Percentiles rank a stretch among this genome's conserved stretches.
Evolutionary conservation across 2,797 vertebrate genomes (phyloP).

Genomic region (Clarias pachynema): DNA sequence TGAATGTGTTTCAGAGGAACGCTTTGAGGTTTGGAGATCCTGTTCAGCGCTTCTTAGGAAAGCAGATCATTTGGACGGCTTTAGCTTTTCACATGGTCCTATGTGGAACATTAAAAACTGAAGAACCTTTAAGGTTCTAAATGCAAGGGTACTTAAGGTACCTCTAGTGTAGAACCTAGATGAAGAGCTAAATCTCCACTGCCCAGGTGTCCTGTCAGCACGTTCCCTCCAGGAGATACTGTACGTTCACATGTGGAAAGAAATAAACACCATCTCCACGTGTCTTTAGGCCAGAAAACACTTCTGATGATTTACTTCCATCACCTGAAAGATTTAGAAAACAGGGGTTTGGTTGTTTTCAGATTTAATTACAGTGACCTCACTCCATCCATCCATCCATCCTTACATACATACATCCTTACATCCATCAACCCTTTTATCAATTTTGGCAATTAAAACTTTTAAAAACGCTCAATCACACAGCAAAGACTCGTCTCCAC

Average conservation of each 20-base stretch:
- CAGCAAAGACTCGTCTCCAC: background rate
- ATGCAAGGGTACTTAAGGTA: background rate
- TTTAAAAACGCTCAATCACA: slow-evolving; percentile 7
- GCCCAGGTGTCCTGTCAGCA: too few relatives aligned
- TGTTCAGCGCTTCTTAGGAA: background rate
- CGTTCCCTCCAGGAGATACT: too few relatives aligned
- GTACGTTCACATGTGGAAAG: background rate
- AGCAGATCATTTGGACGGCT: background rate
- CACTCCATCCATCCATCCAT: background rate
- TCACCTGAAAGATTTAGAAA: background rate
- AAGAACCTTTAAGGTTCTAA: background rate
- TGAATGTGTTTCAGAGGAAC: background rate
- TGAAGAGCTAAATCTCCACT: background rate
- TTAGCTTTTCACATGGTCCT: background rate
- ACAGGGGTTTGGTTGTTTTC: background rate
- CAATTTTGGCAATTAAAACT: background rate
- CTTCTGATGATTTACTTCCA: background rate
- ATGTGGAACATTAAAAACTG: background rate
- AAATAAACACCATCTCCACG: background rate
- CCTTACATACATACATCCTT: background rate
- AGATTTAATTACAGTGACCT: background rate
- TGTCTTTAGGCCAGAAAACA: background rate
- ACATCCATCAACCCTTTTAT: background rate
- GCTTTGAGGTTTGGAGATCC: background rate
- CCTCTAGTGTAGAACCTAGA: background rate